Evolutionary conservation across 2,113 vertebrate genomes (phyloP), one percentile per base, ranked within the genome.

Genomic region (Bagarius yarrelli): DNA sequence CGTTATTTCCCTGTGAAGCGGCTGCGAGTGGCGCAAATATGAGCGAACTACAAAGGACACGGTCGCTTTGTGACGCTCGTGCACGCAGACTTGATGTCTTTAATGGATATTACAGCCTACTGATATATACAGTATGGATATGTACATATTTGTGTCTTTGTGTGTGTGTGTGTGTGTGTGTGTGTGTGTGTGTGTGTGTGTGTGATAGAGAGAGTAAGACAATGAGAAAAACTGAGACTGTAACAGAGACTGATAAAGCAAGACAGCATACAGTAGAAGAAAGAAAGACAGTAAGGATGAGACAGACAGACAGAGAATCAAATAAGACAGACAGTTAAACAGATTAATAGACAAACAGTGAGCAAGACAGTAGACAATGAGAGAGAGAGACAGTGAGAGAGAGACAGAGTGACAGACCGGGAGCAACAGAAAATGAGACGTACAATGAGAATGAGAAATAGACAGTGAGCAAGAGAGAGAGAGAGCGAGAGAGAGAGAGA

Each of bases 21-120:
- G 57, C 79, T 64, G 74, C 50, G 9, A 63, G 67, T 55, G 64
- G 25, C 14, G 15, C 16, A 79, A 78, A 84, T 74, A 50, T 84
- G 74, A 81, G 67, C 32, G 8, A 74, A 82, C 75, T 78, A 78
- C 76, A 78, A 81, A 84, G 69, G 50, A 73, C 53, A 74, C 13
- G 19, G 52, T 47, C 4, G 30, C 60, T 44, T 66, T 27, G 23
- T 36, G n/a, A 66, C 25, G 6, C 67, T 27, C 53, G 30, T 53
- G 61, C 69, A 50, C 47, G 56, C 63, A 70, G 55, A 47, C 40
- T 52, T 59, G 19, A 21, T 21, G 77, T 32, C 64, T 71, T 73
- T 73, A 25, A 83, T 77, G 16, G 27, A 8, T 25, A 23, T 59
- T 76, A 44, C 16, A 25, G 44, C 47, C 21, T 47, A 34, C 8